These are phyloP conservation scores for Sebastes diaconus DNA, from an alignment of 2,797 vertebrate species.

Conservation along the genomic window DNA sequence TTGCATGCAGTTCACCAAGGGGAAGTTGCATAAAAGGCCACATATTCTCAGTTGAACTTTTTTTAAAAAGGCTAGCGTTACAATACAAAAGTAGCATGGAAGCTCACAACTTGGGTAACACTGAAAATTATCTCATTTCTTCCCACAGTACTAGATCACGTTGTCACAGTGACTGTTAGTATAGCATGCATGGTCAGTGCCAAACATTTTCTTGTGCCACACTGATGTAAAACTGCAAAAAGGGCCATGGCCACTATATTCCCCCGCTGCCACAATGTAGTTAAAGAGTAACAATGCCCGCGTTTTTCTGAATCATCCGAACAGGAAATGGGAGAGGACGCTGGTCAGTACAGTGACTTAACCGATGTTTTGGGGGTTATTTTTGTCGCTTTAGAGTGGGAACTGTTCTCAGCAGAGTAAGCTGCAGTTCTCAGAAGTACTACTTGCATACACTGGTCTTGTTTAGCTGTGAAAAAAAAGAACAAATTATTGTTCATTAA, in stretches of 20 bases:
- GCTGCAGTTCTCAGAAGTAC: constrained; percentile 60
- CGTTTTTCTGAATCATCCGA: constrained; percentile 52
- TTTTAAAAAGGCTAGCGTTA: constrained; percentile 4
- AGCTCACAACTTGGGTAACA: constrained; percentile 10
- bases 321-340: constrained; percentile 64
- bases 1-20: constrained; percentile 57
- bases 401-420: constrained; percentile 55
- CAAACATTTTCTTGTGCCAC: constrained; percentile 77
- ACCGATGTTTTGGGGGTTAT: constrained; percentile 53
- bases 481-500: constrained; percentile 78
- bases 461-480: constrained; percentile 79
- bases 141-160: constrained; percentile 28
- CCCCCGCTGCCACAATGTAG: constrained; percentile 47
- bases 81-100: constrained; percentile 35
- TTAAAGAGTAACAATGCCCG: constrained; percentile 42
- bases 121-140: neutral
- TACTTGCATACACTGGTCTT: constrained; percentile 79
- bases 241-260: constrained; percentile 37
- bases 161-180: constrained; percentile 37
- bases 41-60: constrained; percentile 46
- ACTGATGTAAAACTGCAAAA: constrained; percentile 59
- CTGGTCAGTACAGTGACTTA: constrained; percentile 53
- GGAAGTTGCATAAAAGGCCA: constrained; percentile 67
- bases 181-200: constrained; percentile 66
- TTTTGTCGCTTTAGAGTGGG: constrained; percentile 59